phyloP scores from a whole-genome alignment of 2,797 vertebrate genomes.

The Enteromius fasciolatus region DNA sequence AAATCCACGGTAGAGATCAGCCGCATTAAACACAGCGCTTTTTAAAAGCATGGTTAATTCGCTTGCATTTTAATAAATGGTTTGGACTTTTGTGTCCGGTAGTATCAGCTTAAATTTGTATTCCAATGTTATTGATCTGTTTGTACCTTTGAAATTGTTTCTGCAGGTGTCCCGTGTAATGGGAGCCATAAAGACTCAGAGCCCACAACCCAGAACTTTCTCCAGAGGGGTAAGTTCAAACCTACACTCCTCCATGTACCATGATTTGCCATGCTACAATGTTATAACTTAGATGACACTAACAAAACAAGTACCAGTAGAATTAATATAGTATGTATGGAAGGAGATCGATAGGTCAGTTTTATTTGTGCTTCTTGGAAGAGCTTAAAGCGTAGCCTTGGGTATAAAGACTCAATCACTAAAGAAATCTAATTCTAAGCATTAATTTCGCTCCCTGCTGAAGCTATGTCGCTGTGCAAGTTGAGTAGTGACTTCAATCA shows the following conservation, averaged over 20 bases:
- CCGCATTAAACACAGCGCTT: neutral
- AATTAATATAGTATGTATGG: too few relatives aligned
- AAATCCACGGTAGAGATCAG: neutral
- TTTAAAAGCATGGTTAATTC: neutral
- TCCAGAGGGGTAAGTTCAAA: constrained; percentile 85
- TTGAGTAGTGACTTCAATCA: neutral
- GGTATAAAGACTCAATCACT: neutral
- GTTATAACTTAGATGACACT: neutral
- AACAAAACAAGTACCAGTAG: neutral
- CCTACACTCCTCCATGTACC: neutral
- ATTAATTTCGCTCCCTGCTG: neutral
- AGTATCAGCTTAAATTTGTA: neutral
- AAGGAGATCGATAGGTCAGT: too few relatives aligned
- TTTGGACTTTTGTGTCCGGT: neutral
- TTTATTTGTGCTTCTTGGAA: neutral
- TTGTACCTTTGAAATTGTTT: neutral
- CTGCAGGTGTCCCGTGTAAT: constrained; percentile 84
- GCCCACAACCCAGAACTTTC: constrained; percentile 82
- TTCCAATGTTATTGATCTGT: constrained; percentile 1
- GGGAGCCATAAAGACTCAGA: constrained; percentile 80
- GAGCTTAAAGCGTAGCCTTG: neutral
- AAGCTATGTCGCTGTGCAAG: neutral
- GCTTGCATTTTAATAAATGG: neutral
- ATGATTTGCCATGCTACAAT: neutral
- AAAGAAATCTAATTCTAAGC: neutral